These are phyloP conservation scores for Sarcophaga bullata DNA, from an alignment of 1,140 invertebrate species.

Conservation along the genomic window DNA sequence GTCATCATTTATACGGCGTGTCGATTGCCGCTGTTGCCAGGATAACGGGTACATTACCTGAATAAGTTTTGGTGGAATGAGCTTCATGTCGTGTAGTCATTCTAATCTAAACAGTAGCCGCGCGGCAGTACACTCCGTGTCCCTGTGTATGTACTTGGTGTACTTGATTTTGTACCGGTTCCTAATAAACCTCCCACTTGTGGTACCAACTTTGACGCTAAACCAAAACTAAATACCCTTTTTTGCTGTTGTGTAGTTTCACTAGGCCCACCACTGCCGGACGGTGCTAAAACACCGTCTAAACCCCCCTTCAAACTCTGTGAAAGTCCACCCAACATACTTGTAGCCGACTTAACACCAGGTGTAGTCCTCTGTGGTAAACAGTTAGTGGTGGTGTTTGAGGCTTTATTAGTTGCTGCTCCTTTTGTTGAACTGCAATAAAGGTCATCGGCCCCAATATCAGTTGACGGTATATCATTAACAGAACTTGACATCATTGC, in stretches of 20 bases:
- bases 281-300: slow-evolving; percentile 52
- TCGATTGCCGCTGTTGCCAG: no score
- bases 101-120: no score
- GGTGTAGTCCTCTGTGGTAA: slow-evolving; percentile 39
- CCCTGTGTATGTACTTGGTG: no score
- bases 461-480: neutral
- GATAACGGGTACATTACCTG: no score
- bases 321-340: slow-evolving; percentile 56
- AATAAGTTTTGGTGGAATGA: no score
- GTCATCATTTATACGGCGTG: no score
- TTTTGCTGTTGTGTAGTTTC: slow-evolving; percentile 44
- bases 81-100: no score
- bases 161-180: slow-evolving; percentile 31
- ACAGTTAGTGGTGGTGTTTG: neutral
- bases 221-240: slow-evolving; percentile 54
- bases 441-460: neutral
- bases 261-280: neutral
- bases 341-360: slow-evolving; percentile 45
- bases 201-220: slow-evolving; percentile 61
- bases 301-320: slow-evolving; percentile 60
- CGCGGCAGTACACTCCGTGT: no score
- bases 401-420: slow-evolving; percentile 16
- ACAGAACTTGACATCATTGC: neutral
- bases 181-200: slow-evolving; percentile 53
- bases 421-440: slow-evolving; percentile 31